phyloP scores from a whole-genome alignment of 2,113 vertebrate species.

The Rhabdornis inornatus region DNA sequence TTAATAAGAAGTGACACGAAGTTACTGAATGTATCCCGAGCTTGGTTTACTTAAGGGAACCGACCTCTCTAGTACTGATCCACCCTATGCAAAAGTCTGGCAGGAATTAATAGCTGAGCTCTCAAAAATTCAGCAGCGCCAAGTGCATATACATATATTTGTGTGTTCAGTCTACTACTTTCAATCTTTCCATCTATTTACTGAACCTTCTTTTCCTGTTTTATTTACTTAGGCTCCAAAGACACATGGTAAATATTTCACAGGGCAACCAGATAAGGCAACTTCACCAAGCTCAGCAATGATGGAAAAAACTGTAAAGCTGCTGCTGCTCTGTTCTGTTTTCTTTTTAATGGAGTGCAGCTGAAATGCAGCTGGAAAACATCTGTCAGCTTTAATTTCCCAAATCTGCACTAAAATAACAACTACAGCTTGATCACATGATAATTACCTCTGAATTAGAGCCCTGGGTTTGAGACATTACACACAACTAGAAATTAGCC shows the following conservation, averaged over 20 bases:
- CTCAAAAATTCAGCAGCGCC: neutral
- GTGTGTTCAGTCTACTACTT: neutral
- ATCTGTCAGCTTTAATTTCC: constrained; percentile 67
- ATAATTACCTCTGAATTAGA: constrained; percentile 65
- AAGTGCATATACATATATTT: neutral
- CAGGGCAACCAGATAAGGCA: constrained; percentile 3
- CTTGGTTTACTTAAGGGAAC: neutral
- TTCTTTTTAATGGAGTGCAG: constrained; percentile 50
- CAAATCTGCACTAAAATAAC: constrained; percentile 62
- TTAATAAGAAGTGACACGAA: neutral
- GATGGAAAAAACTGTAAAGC: constrained; percentile 29
- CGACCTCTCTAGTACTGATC: neutral
- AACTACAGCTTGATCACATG: constrained; percentile 54
- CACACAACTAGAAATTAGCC: constrained; percentile 50
- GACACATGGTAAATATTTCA: constrained; percentile 20
- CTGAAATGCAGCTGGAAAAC: constrained; percentile 66
- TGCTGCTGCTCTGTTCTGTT: neutral
- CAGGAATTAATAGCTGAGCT: neutral
- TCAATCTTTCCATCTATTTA: neutral
- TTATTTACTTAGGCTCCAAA: constrained; percentile 43
- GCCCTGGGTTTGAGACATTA: constrained; percentile 27
- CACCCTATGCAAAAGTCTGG: neutral
- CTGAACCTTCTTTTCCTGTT: constrained; percentile 21
- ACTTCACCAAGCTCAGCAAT: neutral
- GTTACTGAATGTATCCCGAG: neutral